Conservation (phyloP, 2,113 vertebrate species). For the Aegithalos caudatus region DNA sequence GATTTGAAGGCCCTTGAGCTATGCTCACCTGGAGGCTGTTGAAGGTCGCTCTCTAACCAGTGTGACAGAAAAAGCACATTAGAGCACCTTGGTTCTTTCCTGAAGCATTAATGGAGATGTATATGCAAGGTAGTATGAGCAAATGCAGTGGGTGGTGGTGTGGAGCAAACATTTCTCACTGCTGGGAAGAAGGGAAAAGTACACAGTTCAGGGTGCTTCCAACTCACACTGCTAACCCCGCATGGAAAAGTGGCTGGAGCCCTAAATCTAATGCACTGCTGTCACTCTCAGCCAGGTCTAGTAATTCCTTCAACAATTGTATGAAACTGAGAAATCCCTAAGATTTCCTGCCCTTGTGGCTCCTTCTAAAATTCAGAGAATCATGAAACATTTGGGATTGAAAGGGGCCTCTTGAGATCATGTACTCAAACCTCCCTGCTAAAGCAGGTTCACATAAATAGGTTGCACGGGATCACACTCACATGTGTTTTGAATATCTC, state of each 20-base stretch:
- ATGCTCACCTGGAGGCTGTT: background rate
- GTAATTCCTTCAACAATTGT: background rate
- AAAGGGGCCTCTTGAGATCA: background rate
- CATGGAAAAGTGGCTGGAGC: background rate
- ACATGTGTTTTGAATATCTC: background rate
- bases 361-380: background rate
- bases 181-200: background rate
- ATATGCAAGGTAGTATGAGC: background rate
- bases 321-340: background rate
- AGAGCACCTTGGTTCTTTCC: background rate
- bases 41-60: background rate
- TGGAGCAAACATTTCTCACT: background rate
- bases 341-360: background rate
- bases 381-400: background rate
- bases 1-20: background rate
- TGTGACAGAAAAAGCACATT: fast-evolving
- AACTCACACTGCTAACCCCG: background rate
- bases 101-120: background rate
- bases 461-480: background rate
- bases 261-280: background rate
- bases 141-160: fast-evolving
- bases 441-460: background rate
- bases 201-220: background rate
- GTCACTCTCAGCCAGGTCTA: fast-evolving
- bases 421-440: background rate